Percentiles rank a stretch among this genome's conserved stretches.
Conservation (phyloP, 2,113 vertebrate species). For the Dicerorhinus sumatrensis region DNA sequence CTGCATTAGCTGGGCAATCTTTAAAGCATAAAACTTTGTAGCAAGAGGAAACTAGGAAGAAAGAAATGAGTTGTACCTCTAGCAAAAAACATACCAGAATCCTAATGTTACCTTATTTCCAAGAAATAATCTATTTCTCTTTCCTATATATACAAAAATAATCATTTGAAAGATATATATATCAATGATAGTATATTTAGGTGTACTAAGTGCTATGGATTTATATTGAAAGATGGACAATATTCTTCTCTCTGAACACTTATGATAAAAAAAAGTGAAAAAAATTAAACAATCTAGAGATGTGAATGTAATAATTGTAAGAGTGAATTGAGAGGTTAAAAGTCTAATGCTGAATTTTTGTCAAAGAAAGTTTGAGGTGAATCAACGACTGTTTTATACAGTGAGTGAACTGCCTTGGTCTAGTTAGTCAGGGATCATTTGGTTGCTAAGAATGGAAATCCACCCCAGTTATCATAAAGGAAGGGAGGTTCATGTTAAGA, state of each 20-base stretch:
- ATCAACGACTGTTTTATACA: background rate
- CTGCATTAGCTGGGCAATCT: conserved; percentile 69
- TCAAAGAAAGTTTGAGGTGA: background rate
- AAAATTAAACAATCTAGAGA: background rate
- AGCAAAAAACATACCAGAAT: background rate
- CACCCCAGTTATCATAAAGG: background rate
- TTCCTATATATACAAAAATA: background rate
- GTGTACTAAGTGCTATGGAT: background rate
- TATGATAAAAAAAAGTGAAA: background rate
- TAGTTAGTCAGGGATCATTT: background rate
- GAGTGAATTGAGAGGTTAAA: background rate
- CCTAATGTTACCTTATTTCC: conserved; percentile 45
- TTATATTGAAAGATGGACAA: background rate
- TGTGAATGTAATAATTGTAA: background rate
- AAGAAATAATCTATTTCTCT: conserved; percentile 1
- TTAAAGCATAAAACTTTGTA: conserved; percentile 68
- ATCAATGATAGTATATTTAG: background rate
- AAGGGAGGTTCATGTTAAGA: background rate
- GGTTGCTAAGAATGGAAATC: background rate
- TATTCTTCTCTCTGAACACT: background rate
- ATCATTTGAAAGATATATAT: background rate
- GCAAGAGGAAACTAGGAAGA: conserved; percentile 60
- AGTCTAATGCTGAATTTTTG: background rate
- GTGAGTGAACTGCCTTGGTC: background rate
- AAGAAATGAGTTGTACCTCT: conserved; percentile 3